Base-by-base conservation (phyloP, 2,888 invertebrate genomes). In the Nomada fucata region DNA sequence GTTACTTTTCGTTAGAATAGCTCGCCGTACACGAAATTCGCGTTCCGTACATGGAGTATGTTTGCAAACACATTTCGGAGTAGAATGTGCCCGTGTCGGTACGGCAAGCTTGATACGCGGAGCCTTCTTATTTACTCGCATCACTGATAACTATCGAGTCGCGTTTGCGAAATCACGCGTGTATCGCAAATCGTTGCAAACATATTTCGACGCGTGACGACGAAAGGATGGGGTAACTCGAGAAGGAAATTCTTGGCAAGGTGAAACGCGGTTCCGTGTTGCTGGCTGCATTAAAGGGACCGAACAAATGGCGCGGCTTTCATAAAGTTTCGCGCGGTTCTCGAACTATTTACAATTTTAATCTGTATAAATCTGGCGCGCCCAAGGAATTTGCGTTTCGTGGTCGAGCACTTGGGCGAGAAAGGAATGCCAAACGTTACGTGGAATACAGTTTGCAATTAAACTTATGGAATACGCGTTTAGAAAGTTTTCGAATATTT, bases 141-240 rank as follows among this genome's bases (percentile, higher is more conserved):
- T 1, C 23, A 42, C 57, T 63, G 78, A 68, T 74, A 78, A 78
- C 67, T 15, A 75, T 75, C 50, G 55, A 59, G 60, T 69, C 9
- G 59, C 52, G 47, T 50, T 47, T 65, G 44, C 63, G 52, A 59
- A 68, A 68, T 57, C 60, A 11, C 36, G 3, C n/a, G 10, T 4
- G 20, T 69, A 53, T 29, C 63, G 57, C 23, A 3, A 57, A n/a
- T 47, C 59, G 69, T 15, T 15, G 47, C 4, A n/a, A 44, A 36
- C 50, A 72, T 61, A 67, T 77, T 72, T 23, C 42, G 7, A 4
- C 9, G 2, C 53, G 52, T 9, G n/a, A 18, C 5, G 11, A 52
- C 52, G 61, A 4, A 1, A 57, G 15, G 47, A 15, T 61, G 11
- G n/a, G 26, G 60, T 0, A 36, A 4, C 5, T n/a, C 7, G 63